These are phyloP conservation scores for Labia minor DNA, from an alignment of 2,888 invertebrate species.

Conservation along the genomic window DNA sequence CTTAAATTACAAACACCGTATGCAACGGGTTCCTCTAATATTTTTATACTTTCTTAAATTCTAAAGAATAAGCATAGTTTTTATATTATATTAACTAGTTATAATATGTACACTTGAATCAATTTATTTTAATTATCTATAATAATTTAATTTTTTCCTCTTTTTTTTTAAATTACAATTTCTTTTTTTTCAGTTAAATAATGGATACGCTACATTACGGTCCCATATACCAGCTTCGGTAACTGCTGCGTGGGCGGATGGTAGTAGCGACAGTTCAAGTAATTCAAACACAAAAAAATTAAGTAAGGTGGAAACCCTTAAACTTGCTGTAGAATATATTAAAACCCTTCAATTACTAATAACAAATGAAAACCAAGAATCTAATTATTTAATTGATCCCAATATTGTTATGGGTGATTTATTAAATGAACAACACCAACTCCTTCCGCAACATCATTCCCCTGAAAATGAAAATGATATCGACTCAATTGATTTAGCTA, in stretches of 20 bases:
- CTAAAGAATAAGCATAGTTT: no score
- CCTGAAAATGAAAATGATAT: not conserved
- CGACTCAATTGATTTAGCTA: not conserved
- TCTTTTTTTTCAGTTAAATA: slow-evolving; percentile 42
- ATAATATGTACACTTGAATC: no score
- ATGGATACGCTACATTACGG: slow-evolving; percentile 77
- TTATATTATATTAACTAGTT: no score
- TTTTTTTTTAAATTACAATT: no score
- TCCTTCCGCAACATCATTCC: not conserved
- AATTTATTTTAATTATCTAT: no score
- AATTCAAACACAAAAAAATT: slow-evolving; percentile 60
- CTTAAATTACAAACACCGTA: no score
- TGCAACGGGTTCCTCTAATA: no score
- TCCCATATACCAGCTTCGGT: slow-evolving; percentile 79
- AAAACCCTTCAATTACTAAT: slow-evolving; percentile 65
- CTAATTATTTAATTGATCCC: not conserved
- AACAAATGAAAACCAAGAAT: slow-evolving; percentile 35
- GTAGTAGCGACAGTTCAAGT: slow-evolving; percentile 46
- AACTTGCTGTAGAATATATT: slow-evolving; percentile 86
- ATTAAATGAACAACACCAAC: not conserved
- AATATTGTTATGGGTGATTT: not conserved
- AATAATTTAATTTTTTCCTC: no score
- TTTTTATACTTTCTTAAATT: no score
- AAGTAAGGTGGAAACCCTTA: slow-evolving; percentile 77
- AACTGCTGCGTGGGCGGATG: slow-evolving; percentile 54